Base-by-base conservation (phyloP, 2,113 vertebrate species). In the Gnathonemus longibarbis region DNA sequence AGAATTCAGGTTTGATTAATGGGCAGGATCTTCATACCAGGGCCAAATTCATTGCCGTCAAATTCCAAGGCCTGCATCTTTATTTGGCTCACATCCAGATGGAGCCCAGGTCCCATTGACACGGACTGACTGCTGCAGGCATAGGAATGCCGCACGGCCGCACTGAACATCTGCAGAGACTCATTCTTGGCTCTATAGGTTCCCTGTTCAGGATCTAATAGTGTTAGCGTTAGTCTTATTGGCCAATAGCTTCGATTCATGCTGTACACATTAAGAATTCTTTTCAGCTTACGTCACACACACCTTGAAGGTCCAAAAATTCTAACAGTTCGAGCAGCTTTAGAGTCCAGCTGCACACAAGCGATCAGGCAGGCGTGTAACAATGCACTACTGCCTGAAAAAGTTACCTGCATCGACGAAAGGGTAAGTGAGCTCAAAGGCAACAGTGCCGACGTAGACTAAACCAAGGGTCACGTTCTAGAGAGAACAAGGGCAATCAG, bases 61-160 rank as follows among this genome's bases (percentile, higher is more conserved):
- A 97, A 90, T 15, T 94, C 92, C 88, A 96, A 96, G 91, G 96
- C 97, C 90, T 98, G 97, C 45, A 96, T 48, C 52, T 24, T 91
- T 89, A 96, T 88, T 0, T 93, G 45, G 6, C 31, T 89, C 46
- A 96, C 52, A 0, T 95, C 94, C 0, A 98, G 92, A 74, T 62
- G 93, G 13, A 96, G 49, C 2, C 90, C 46, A 0, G 62, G 2
- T 2, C 93, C 94, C 92, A 96, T 87, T 83, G 80, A 42, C 13
- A 96, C 0, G 0, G 93, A 91, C 0, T 94, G 90, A 0, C 87
- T 92, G 27, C 5, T 92, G 93, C 97, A 97, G 46, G 94, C 95
- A 92, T 96, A 97, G 5, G 95, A 96, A 50, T 92, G 94, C n/a
- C 95, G 95, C 0, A 94, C 42, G 0, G 87, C 91, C 1, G 96